These are phyloP conservation scores for Napeogenes inachia DNA, from an alignment of 2,888 invertebrate species.

Conservation along the genomic window DNA sequence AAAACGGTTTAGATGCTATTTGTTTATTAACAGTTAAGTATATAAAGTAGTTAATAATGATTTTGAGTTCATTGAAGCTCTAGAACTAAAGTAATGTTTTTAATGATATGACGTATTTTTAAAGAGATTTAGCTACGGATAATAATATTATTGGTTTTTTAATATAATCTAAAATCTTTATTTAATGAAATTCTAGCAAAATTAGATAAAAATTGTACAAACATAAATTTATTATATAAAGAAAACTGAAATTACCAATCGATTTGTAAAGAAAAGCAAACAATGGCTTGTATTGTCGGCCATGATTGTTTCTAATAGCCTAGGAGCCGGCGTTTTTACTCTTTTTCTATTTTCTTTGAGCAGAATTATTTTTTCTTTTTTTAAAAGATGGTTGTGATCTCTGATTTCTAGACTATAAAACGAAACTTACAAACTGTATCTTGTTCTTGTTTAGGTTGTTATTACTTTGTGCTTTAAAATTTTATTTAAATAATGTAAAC, in stretches of 20 bases:
- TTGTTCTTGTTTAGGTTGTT: too few relatives aligned
- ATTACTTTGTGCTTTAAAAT: slow-evolving; percentile 4
- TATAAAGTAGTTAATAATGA: too few relatives aligned
- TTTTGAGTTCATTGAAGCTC: too few relatives aligned
- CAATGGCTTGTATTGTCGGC: slow-evolving; percentile 20
- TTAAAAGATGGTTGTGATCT: too few relatives aligned
- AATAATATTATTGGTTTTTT: background rate
- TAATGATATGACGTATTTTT: too few relatives aligned
- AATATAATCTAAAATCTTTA: background rate
- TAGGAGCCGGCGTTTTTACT: slow-evolving; percentile 12
- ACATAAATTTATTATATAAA: slow-evolving; percentile 11
- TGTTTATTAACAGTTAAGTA: too few relatives aligned
- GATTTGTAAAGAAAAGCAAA: slow-evolving; percentile 30
- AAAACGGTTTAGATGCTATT: too few relatives aligned
- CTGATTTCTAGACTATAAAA: too few relatives aligned
- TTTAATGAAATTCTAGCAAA: background rate
- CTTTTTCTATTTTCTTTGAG: slow-evolving; percentile 12
- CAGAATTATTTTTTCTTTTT: slow-evolving; percentile 16
- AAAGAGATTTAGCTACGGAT: too few relatives aligned
- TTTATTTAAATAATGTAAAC: too few relatives aligned
- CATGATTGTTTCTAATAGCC: slow-evolving; percentile 18
- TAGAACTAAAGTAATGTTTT: too few relatives aligned
- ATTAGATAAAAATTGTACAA: slow-evolving; percentile 1
- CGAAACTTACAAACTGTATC: too few relatives aligned
- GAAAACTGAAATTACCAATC: slow-evolving; percentile 25